These are phyloP conservation scores for Acronicta aceris DNA, from an alignment of 2,888 invertebrate species.

Conservation along the genomic window DNA sequence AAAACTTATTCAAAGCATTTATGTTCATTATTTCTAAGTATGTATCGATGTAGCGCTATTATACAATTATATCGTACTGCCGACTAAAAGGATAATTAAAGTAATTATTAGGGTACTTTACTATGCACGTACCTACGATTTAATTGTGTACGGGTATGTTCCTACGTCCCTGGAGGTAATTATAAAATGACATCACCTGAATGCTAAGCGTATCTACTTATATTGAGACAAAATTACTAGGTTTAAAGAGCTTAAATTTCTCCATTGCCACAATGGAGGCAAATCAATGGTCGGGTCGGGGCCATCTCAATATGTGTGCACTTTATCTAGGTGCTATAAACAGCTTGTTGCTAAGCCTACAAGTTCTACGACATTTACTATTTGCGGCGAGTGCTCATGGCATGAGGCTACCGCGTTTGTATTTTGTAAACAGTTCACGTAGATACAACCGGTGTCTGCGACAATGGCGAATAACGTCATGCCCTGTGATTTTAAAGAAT, in stretches of 20 bases:
- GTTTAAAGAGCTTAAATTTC: neutral
- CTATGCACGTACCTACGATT: slow-evolving; percentile 7
- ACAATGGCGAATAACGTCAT: slow-evolving; percentile 81
- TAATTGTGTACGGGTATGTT: slow-evolving; percentile 1
- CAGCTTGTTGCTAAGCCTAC: slow-evolving; percentile 41
- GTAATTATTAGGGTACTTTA: slow-evolving; percentile 28
- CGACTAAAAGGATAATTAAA: slow-evolving; percentile 35
- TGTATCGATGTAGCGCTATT: slow-evolving; percentile 28
- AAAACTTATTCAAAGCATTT: neutral
- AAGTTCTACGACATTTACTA: slow-evolving; percentile 38
- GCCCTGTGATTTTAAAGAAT: slow-evolving; percentile 75
- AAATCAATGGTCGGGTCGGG: slow-evolving; percentile 9
- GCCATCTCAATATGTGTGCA: slow-evolving; percentile 14
- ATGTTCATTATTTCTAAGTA: slow-evolving; percentile 22
- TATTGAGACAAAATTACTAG: too few species aligned
- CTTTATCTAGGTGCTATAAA: slow-evolving; percentile 33
- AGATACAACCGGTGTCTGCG: slow-evolving; percentile 66
- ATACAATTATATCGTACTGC: slow-evolving; percentile 28
- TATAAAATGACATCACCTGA: slow-evolving; percentile 31
- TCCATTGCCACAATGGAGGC: neutral
- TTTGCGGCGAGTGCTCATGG: slow-evolving; percentile 36
- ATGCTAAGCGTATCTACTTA: neutral
- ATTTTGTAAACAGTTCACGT: slow-evolving; percentile 77
- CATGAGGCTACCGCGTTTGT: slow-evolving; percentile 58
- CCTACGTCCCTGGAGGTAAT: slow-evolving; percentile 27